Evolutionary conservation across 2,113 vertebrate genomes (phyloP).

Genomic region (Bungarus multicinctus): DNA sequence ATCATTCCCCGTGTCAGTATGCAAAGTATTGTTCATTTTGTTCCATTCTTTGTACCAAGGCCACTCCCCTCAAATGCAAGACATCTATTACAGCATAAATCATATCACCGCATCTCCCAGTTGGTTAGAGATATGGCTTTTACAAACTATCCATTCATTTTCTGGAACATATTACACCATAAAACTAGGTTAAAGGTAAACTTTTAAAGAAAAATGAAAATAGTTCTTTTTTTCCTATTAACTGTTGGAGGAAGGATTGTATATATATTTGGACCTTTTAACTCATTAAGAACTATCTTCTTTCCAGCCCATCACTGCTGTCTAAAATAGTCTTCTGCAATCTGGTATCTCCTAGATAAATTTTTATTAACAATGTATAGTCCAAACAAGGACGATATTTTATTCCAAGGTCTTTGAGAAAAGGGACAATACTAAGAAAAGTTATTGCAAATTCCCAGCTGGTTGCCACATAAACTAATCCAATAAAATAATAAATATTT

Average conservation of each 20-base stretch:
- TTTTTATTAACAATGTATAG: not conserved
- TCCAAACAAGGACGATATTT: not conserved
- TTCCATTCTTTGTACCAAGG: not conserved
- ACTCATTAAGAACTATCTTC: not conserved
- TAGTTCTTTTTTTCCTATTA: not conserved
- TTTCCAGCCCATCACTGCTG: not conserved
- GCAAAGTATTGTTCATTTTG: not conserved
- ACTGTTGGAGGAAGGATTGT: not conserved
- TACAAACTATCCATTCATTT: not conserved
- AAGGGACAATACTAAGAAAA: not conserved
- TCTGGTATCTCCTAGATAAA: not conserved
- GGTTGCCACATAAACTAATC: not conserved
- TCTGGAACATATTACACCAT: not conserved
- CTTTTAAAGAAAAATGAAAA: not conserved
- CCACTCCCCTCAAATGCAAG: not conserved
- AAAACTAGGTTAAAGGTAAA: not conserved
- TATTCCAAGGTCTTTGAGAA: not conserved
- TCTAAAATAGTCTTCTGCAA: not conserved
- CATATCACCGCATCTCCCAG: not conserved
- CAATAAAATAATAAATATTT: not conserved
- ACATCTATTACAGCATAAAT: not conserved
- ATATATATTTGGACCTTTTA: not conserved
- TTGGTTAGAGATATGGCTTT: not conserved
- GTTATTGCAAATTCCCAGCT: not conserved
- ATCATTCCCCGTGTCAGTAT: not conserved